Evolutionary conservation across 2,113 vertebrate species (phyloP).

Genomic region (Podiceps cristatus): DNA sequence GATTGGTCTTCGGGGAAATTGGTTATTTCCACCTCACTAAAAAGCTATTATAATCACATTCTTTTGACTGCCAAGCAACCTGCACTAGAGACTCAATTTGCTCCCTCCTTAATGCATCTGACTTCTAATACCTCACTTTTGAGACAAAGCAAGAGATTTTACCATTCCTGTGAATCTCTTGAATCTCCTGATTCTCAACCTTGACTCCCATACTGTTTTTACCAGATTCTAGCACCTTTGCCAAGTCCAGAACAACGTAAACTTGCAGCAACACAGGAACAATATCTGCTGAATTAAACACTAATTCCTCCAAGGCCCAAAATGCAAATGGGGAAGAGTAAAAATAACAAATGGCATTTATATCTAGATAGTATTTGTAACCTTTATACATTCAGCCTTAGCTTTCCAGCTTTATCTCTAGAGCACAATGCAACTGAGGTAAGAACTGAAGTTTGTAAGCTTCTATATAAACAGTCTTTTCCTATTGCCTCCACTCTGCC

Average conservation of each 20-base stretch:
- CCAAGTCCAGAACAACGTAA: background rate
- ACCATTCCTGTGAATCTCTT: background rate
- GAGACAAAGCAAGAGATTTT: background rate
- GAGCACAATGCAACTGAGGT: background rate
- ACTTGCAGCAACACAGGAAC: background rate
- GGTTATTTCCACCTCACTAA: conserved; percentile 9
- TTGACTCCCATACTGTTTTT: background rate
- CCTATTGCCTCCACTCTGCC: background rate
- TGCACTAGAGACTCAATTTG: background rate
- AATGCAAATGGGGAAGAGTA: background rate
- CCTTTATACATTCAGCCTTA: background rate
- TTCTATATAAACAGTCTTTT: background rate
- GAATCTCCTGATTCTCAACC: background rate
- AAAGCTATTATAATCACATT: conserved; percentile 4
- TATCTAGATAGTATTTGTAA: background rate
- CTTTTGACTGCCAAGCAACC: background rate
- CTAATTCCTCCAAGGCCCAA: background rate
- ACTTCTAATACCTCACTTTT: background rate
- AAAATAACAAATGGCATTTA: background rate
- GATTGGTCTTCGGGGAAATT: background rate
- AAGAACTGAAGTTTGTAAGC: background rate
- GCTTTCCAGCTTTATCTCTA: background rate
- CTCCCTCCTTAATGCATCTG: background rate
- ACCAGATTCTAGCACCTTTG: background rate
- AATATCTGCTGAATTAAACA: background rate